Base-by-base conservation (phyloP, 2,113 vertebrate species). In the Channa maculata region DNA sequence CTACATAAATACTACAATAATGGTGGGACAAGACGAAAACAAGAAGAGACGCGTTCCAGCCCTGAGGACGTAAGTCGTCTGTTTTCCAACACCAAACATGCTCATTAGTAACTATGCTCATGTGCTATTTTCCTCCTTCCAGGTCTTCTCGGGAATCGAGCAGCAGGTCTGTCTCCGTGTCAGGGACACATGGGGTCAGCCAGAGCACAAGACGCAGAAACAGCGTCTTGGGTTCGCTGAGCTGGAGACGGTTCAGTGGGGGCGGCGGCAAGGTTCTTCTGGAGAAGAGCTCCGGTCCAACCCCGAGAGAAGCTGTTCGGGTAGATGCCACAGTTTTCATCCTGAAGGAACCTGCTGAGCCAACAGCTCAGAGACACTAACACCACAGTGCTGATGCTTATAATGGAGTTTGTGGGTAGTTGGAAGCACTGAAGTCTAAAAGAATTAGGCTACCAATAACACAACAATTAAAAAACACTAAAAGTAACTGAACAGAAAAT, bases 41-140 rank as follows among this genome's bases (percentile, higher is more conserved):
- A 50, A 41, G 24, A 65, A 43, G 52, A 84, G 57, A 41, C 67
- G 58, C 0, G 0, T 69, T 24, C 61, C 80, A 4, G 46, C 71
- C 3, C 54, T 77, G 14, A 63, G 67, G 46, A 76, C 74, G 88
- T 90, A 63, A 76, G 81, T 79, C 3, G 5, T 24, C 0, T 0
- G 3, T 2, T 2, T 34, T 36, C 7, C 24, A 3, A 11, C 36
- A 46, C 13, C 33, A 50, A 15, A 51, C 15, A 51, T 24, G 24
- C 24, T 24, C 24, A 24, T 24, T 24, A 24, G 24, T 24, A 24
- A 24, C 4, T 41, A 41, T 13, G 9, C 15, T 58, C 7, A 11
- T 36, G 0, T 36, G 6, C 33, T 6, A 14, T 43, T n/a, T 52
- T 6, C 4, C 45, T 33, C 12, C n/a, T 50, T 34, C 13, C 5